A percentile compares a stretch with the other conserved stretches of the same genome.
Conservation (phyloP, 2,113 vertebrate species). For the Oryzias woworae region DNA sequence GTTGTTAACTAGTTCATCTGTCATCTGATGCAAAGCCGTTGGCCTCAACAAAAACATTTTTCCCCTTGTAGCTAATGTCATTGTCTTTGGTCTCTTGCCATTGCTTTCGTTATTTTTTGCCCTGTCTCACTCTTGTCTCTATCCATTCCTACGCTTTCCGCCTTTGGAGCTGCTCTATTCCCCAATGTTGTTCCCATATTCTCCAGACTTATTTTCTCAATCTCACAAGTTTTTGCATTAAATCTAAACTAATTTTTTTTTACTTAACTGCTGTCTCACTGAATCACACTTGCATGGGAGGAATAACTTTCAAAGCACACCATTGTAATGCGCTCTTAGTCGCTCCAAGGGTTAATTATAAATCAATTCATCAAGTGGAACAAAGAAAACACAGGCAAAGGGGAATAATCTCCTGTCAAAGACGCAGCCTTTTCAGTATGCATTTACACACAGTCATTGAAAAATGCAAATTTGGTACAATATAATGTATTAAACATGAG, state of each 20-base stretch:
- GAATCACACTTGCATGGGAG: slow-evolving; percentile 42
- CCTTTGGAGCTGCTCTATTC: slow-evolving; percentile 41
- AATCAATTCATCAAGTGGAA: slow-evolving; percentile 67
- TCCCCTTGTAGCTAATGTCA: slow-evolving; percentile 9
- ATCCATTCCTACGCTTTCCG: slow-evolving; percentile 28
- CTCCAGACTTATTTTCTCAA: slow-evolving; percentile 28
- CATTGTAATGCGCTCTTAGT: slow-evolving; percentile 39
- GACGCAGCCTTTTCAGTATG: slow-evolving; percentile 40
- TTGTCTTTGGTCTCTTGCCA: slow-evolving; percentile 33
- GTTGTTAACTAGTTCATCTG: background rate
- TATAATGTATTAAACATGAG: too few species aligned
- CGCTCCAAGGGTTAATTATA: slow-evolving; percentile 70
- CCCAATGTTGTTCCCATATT: slow-evolving; percentile 43
- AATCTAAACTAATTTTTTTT: slow-evolving; percentile 65
- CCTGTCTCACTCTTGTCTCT: slow-evolving; percentile 26
- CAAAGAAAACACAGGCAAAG: slow-evolving; percentile 40
- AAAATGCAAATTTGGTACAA: slow-evolving; percentile 11
- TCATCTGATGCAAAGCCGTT: slow-evolving; percentile 10
- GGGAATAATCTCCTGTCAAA: slow-evolving; percentile 41
- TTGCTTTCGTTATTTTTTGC: slow-evolving; percentile 15
- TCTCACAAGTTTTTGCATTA: slow-evolving; percentile 51
- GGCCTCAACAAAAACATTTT: slow-evolving; percentile 14
- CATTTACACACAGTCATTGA: slow-evolving; percentile 38
- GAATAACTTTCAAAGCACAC: slow-evolving; percentile 28
- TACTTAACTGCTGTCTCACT: slow-evolving; percentile 45